Base-by-base conservation (phyloP, 2,797 vertebrate genomes). In the Falco columbarius region DNA sequence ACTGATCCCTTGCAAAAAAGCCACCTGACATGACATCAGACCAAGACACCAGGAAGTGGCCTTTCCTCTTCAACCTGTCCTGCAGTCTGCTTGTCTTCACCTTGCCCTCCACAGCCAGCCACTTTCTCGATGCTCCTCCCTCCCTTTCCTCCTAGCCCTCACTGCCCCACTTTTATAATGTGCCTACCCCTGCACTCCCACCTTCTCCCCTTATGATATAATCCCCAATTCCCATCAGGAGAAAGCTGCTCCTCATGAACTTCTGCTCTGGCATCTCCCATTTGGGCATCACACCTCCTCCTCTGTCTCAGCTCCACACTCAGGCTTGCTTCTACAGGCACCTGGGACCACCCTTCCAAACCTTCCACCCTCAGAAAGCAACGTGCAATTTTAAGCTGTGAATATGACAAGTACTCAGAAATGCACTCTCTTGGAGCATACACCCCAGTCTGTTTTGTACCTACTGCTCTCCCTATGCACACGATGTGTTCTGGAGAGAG, bases 401-500 rank as follows among this genome's bases (percentile, higher is more conserved):
- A 72, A 65, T 47, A 59, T 3, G 2, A 58, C 5, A 1, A 76
- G 42, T 22, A 46, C 23, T 23, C 32, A 38, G 63, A 61, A 36
- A 65, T 3, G 14, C 1, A 0, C 9, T 20, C 42, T 32, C 46
- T 67, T n/a, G 15, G 32, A 73, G 34, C 19, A 49, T 3, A 13
- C 11, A 70, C 40, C 9, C 52, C 20, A 6, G 3, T 42, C 34
- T 36, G 9, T 44, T 62, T 32, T 55, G 24, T 32, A 49, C 49
- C 29, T 42, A 24, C 15, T 49, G 8, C 17, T 65, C 46, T 34
- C 32, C 10, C 38, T 44, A 12, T 0, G 1, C 21, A 44, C 30
- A 68, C 19, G 34, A 18, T 0, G 0, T 16, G 38, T 12, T 55
- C 34, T 46, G 38, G 17, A 47, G 11, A 51, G 29, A 71, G 15